Evolutionary conservation across 2,888 invertebrate species (phyloP).

Genomic region (Zhuqinia jingwanae): DNA sequence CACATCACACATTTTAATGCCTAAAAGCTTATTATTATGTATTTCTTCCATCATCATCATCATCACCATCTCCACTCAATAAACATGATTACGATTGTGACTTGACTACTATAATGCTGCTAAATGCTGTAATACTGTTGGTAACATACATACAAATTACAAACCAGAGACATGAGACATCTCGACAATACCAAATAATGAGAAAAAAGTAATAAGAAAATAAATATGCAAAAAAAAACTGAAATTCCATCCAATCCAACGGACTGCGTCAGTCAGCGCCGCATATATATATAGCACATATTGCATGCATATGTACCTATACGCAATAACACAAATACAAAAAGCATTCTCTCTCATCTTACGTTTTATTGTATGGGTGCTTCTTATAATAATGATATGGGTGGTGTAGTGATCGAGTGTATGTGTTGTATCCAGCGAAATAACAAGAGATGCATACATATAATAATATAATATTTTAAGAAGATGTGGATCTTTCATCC

Average conservation of each 20-base stretch:
- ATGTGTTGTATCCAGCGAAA: background rate
- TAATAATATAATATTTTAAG: too few relatives aligned
- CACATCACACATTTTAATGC: background rate
- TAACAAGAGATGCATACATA: background rate
- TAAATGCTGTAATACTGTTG: background rate
- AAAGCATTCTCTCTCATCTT: too few relatives aligned
- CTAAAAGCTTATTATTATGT: background rate
- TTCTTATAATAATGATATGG: too few relatives aligned
- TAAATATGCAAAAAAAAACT: background rate
- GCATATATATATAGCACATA: background rate
- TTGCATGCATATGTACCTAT: too few relatives aligned
- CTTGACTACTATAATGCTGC: background rate
- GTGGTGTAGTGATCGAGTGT: too few relatives aligned
- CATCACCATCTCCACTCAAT: background rate
- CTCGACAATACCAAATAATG: conserved; percentile 23
- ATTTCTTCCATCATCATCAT: background rate
- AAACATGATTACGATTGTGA: too few relatives aligned
- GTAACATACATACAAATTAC: background rate
- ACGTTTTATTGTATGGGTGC: too few relatives aligned
- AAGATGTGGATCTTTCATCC: background rate
- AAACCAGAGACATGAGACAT: background rate
- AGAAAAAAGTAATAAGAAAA: conserved; percentile 1
- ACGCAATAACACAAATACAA: too few relatives aligned
- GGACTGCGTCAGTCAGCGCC: background rate
- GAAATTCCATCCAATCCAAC: too few relatives aligned